phyloP scores from a whole-genome alignment of 2,797 vertebrate species.

The Hippopotamyrus pictus region DNA sequence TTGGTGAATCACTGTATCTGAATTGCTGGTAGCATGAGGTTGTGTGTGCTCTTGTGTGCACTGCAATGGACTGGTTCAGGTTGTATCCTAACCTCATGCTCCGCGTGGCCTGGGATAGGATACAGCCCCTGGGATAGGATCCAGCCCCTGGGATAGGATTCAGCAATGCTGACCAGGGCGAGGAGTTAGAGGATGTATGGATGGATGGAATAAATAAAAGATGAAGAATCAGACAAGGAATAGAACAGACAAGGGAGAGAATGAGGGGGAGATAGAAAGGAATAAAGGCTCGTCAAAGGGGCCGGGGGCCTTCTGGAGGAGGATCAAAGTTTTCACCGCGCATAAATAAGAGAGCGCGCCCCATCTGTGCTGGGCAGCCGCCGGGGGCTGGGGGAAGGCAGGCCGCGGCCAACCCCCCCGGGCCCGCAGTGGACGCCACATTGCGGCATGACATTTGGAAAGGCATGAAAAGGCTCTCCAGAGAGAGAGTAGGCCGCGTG shows the following conservation, averaged over 20 bases:
- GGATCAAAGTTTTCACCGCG: conserved; percentile 40
- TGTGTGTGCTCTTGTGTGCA: background rate
- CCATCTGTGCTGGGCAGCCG: conserved; percentile 30
- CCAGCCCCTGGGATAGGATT: background rate
- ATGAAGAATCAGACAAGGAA: background rate
- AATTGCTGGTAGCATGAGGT: background rate
- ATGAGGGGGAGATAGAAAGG: background rate
- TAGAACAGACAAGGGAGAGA: conserved; percentile 27
- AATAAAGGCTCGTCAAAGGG: background rate
- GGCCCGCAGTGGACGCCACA: background rate
- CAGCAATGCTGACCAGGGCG: background rate
- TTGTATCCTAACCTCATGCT: background rate
- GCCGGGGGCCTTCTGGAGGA: conserved; percentile 22
- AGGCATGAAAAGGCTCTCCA: conserved; percentile 11
- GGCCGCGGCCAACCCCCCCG: background rate
- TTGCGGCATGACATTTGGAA: conserved; percentile 8
- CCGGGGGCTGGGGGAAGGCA: conserved; percentile 9
- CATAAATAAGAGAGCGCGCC: conserved; percentile 37
- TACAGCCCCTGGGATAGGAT: background rate
- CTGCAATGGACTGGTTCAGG: background rate
- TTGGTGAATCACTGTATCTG: background rate
- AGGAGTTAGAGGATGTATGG: background rate
- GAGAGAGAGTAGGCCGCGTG: background rate
- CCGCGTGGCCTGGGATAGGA: background rate
- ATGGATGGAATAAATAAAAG: conserved; percentile 11